Conservation (phyloP, 2,113 vertebrate genomes). For the Corydoras maculifer region DNA sequence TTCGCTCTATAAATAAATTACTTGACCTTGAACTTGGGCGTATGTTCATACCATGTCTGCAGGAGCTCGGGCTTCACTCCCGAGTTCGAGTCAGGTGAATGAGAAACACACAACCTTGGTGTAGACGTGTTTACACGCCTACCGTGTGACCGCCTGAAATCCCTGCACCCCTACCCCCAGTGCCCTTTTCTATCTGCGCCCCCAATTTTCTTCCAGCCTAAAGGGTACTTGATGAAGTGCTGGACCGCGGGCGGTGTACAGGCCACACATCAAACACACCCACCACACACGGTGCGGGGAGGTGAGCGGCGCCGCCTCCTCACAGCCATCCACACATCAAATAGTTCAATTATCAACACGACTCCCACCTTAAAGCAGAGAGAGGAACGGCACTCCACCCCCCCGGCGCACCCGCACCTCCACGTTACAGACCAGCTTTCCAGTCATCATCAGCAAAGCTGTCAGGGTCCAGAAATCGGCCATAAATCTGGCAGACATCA, state of each 20-base stretch:
- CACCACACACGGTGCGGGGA: conserved; percentile 11
- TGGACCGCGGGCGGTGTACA: neutral
- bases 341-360: conserved; percentile 28
- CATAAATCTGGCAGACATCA: conserved; percentile 11
- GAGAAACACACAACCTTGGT: no score
- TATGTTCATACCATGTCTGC: no score
- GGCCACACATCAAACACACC: conserved; percentile 15
- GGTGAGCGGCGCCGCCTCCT: conserved; percentile 10
- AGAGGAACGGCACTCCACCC: neutral
- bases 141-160: no score
- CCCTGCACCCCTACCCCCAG: neutral
- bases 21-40: no score
- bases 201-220: conserved; percentile 1
- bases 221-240: neutral
- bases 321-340: conserved; percentile 26
- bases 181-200: conserved; percentile 6
- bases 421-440: no score
- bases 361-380: neutral
- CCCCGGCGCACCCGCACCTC: neutral
- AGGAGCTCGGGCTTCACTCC: no score
- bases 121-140: no score
- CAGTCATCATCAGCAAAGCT: conserved; percentile 7
- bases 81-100: no score
- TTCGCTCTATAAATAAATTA: no score
- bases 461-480: conserved; percentile 16